These are phyloP conservation scores for Orthonychiurus folsomi DNA, from an alignment of 2,888 invertebrate species.

Conservation along the genomic window DNA sequence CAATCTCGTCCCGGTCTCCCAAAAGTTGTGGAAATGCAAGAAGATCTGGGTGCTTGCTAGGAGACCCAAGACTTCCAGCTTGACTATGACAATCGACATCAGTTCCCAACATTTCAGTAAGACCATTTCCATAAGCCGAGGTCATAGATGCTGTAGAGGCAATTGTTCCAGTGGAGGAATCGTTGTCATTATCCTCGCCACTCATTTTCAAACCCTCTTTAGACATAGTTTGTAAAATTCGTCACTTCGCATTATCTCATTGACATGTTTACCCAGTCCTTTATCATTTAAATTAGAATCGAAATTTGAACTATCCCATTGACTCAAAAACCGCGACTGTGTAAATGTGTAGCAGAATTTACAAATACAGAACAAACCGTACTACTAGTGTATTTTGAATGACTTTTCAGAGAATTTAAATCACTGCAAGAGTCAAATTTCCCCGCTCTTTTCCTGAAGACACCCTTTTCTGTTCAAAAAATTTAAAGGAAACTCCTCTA, in stretches of 20 bases:
- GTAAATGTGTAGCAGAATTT: not conserved
- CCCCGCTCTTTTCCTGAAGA: not conserved
- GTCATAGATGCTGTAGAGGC: not conserved
- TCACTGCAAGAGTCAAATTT: not conserved
- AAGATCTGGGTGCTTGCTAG: not conserved
- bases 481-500: too few relatives aligned
- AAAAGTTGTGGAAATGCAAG: not conserved
- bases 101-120: not conserved
- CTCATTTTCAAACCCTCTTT: too few relatives aligned
- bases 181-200: not conserved
- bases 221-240: not conserved
- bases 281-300: too few relatives aligned
- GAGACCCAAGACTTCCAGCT: not conserved
- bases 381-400: not conserved
- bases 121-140: not conserved
- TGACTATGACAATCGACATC: too few relatives aligned
- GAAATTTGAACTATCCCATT: too few relatives aligned
- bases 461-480: not conserved
- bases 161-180: not conserved
- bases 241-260: not conserved
- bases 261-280: not conserved
- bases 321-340: too few relatives aligned
- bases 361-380: not conserved
- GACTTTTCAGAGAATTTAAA: not conserved
- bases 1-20: not conserved